These are phyloP conservation scores for Epicampocera succincta DNA, from an alignment of 2,888 invertebrate genomes.

Conservation along the genomic window DNA sequence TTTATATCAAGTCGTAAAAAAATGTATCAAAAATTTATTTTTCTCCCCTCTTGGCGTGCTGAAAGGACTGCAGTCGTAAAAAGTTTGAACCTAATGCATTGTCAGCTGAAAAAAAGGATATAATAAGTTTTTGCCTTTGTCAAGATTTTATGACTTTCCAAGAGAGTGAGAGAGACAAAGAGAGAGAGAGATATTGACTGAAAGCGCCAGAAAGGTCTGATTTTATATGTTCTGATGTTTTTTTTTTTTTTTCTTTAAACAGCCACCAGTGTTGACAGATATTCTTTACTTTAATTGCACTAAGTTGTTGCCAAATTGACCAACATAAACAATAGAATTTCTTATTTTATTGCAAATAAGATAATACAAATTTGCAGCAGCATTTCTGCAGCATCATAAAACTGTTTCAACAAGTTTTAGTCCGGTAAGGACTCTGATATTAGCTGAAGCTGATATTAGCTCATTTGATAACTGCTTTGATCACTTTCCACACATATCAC, in stretches of 20 bases:
- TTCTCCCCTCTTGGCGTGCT: slow-evolving; percentile 20
- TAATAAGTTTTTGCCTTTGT: slow-evolving; percentile 35
- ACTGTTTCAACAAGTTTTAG: slow-evolving; percentile 15
- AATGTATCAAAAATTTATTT: slow-evolving; percentile 44
- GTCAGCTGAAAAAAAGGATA: slow-evolving; percentile 53
- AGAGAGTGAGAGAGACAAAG: slow-evolving; percentile 1
- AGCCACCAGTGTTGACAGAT: slow-evolving; percentile 35
- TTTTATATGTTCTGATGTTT: neutral
- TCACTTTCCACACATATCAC: too few relatives aligned
- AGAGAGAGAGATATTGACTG: too few relatives aligned
- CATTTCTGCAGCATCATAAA: slow-evolving; percentile 19
- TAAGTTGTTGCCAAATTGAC: slow-evolving; percentile 26
- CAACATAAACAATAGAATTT: slow-evolving; percentile 36
- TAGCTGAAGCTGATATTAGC: too few relatives aligned
- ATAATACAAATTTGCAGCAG: slow-evolving; percentile 27
- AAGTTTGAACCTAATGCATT: slow-evolving; percentile 48
- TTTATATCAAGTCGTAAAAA: slow-evolving; percentile 49
- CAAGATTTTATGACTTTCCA: slow-evolving; percentile 30
- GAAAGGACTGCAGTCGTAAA: slow-evolving; percentile 51
- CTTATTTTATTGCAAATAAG: slow-evolving; percentile 36
- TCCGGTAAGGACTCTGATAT: neutral
- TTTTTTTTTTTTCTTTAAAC: neutral
- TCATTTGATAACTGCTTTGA: too few relatives aligned
- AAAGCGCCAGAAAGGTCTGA: neutral
- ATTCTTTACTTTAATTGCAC: slow-evolving; percentile 40